Evolutionary conservation across 2,888 invertebrate species (phyloP).

Genomic region (Meghimatium bilineatum): DNA sequence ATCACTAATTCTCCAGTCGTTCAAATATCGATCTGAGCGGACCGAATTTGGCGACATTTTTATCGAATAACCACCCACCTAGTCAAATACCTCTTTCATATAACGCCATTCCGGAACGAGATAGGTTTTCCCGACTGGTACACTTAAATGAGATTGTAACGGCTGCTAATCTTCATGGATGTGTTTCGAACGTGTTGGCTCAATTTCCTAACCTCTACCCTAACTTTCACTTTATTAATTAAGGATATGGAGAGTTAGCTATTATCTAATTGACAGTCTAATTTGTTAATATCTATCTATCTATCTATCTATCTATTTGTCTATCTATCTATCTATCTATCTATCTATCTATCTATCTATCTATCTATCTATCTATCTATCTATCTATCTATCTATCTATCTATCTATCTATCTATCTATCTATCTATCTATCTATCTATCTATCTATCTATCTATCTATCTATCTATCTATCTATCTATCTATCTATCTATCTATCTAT

Average conservation of each 20-base stretch:
- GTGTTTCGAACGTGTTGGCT: background rate
- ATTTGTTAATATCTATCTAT: too few relatives aligned
- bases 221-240: background rate
- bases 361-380: conserved; percentile 7
- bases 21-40: conserved; percentile 1
- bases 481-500: conserved; percentile 18
- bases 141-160: background rate
- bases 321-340: too few relatives aligned
- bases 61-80: conserved; percentile 10
- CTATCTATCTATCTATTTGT: too few relatives aligned
- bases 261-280: background rate
- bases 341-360: conserved; percentile 1
- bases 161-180: background rate
- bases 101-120: background rate
- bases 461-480: conserved; percentile 6
- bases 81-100: conserved; percentile 3
- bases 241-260: background rate
- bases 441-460: too few relatives aligned
- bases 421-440: too few relatives aligned
- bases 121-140: background rate
- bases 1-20: background rate
- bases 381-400: conserved; percentile 7
- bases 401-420: conserved; percentile 18
- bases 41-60: background rate
- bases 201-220: background rate